Conservation (phyloP, 1,140 invertebrate genomes). For the Caenorhabditis tropicalis region DNA sequence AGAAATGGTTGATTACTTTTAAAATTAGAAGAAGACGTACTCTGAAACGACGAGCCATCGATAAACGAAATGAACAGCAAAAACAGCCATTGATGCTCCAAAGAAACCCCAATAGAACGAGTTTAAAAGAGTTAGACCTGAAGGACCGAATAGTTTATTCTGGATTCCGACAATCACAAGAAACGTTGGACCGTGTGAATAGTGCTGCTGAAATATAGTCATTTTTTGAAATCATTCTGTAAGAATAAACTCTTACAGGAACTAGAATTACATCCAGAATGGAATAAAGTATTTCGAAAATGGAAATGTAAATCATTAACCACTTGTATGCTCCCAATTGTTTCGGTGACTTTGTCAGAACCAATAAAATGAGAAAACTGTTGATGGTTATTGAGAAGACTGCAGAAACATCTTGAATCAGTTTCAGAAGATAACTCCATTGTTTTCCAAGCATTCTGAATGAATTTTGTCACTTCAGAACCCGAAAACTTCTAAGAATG, state of each 20-base stretch:
- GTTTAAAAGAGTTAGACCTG: not conserved
- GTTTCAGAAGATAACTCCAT: not conserved
- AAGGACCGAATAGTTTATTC: not conserved
- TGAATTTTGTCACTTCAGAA: not conserved
- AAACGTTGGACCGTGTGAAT: not conserved
- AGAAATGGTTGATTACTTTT: not conserved
- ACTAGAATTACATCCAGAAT: not conserved
- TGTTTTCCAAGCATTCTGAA: conserved; percentile 5
- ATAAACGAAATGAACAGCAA: not conserved
- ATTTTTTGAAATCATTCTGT: not conserved
- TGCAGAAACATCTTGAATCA: not conserved
- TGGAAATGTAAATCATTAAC: not conserved
- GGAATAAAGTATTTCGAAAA: conserved; percentile 3
- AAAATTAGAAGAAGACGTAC: not conserved
- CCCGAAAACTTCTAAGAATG: not conserved
- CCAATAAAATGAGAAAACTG: not conserved
- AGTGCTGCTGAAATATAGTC: not conserved
- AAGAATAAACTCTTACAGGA: not conserved
- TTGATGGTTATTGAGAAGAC: conserved; percentile 9
- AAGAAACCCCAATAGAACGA: not conserved
- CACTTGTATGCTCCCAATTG: not conserved
- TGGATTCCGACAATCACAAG: not conserved
- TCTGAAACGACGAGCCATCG: not conserved
- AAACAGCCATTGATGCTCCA: not conserved
- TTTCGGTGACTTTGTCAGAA: not conserved